These are phyloP conservation scores for Hippocampus mohnikei DNA, from an alignment of 2,113 vertebrate genomes.

Conservation along the genomic window DNA sequence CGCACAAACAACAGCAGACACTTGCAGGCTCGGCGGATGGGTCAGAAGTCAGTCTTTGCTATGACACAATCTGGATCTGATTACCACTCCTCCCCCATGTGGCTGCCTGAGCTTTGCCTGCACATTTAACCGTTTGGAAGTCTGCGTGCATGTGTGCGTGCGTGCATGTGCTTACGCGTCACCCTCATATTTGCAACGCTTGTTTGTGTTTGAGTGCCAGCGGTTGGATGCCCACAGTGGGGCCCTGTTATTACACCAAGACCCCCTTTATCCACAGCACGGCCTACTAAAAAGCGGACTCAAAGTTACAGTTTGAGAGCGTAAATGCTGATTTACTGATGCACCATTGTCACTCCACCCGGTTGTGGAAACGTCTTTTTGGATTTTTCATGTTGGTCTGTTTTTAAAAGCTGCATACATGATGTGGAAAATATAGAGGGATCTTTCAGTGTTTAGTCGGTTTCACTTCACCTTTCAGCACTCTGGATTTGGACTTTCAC, in stretches of 20 bases:
- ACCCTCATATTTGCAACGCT: constrained; percentile 23
- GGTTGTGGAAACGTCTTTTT: constrained; percentile 8
- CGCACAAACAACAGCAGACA: constrained; percentile 32
- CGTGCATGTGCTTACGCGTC: constrained; percentile 1
- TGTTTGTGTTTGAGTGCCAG: constrained; percentile 31
- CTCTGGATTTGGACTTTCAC: constrained; percentile 6
- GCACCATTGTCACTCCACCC: constrained; percentile 29
- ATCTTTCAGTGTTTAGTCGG: constrained; percentile 8
- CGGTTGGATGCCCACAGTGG: constrained; percentile 35
- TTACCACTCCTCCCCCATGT: constrained; percentile 26
- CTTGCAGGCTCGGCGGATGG: constrained; percentile 14
- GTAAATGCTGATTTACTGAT: constrained; percentile 7
- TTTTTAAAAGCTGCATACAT: constrained; percentile 20
- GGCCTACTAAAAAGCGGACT: constrained; percentile 8
- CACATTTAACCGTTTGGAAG: constrained; percentile 27
- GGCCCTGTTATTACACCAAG: constrained; percentile 61
- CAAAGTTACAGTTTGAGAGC: constrained; percentile 19
- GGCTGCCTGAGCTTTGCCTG: constrained; percentile 14
- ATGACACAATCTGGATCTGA: constrained; percentile 52
- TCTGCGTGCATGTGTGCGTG: constrained; percentile 10
- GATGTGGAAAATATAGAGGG: constrained; percentile 11
- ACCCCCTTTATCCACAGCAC: constrained; percentile 36
- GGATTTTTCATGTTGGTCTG: constrained; percentile 7
- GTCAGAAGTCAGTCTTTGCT: constrained; percentile 43
- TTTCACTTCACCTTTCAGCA: background rate